phyloP scores from a whole-genome alignment of 2,113 vertebrate genomes.

The Grantiella picta region DNA sequence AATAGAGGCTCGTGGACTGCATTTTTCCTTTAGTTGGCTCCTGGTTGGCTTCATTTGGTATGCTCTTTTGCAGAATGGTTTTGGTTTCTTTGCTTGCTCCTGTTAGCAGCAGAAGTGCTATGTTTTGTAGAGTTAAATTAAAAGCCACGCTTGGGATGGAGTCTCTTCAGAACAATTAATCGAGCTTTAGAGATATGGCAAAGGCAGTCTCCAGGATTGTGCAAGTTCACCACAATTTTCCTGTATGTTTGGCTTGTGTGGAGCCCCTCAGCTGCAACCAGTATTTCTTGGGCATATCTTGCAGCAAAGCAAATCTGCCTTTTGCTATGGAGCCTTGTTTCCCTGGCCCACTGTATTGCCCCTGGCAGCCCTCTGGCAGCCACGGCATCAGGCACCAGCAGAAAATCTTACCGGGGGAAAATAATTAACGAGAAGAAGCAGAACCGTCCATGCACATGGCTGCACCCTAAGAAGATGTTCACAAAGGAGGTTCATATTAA shows the following conservation, averaged over 20 bases:
- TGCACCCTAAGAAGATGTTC: neutral
- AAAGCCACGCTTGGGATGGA: neutral
- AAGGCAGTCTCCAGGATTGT: neutral
- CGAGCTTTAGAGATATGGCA: neutral
- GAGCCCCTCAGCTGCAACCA: neutral
- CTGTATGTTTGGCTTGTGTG: accelerated
- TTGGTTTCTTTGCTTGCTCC: neutral
- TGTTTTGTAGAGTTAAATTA: neutral
- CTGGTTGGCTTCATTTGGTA: neutral
- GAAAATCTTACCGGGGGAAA: neutral
- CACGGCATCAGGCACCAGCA: neutral
- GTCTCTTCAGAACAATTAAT: neutral
- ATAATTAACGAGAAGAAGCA: neutral
- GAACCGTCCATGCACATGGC: neutral
- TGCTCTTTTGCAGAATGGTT: neutral
- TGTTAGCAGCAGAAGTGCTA: neutral
- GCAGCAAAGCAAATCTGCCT: neutral
- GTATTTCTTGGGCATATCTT: neutral
- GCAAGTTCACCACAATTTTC: neutral
- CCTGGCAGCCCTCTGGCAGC: neutral
- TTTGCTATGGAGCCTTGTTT: neutral
- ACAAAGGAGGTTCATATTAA: neutral
- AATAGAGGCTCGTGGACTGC: accelerated
- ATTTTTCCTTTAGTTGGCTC: neutral
- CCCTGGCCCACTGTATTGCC: neutral